phyloP scores from a whole-genome alignment of 2,797 vertebrate species.

The Phrynocephalus vlangalii region DNA sequence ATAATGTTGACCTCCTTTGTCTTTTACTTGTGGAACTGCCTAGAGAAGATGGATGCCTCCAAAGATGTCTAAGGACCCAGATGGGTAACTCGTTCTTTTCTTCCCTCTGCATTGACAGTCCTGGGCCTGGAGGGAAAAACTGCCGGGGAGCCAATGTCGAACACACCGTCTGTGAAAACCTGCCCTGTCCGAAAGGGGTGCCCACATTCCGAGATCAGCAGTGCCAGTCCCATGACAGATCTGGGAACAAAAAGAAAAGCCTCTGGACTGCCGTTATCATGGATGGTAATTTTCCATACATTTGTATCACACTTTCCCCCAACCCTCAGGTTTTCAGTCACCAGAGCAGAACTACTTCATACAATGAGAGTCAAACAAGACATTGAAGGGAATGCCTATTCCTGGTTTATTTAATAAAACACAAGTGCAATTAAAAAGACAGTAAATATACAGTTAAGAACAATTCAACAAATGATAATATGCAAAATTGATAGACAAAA shows the following conservation, averaged over 20 bases:
- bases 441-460: no score
- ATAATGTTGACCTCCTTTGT: no score
- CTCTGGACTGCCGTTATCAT: conserved; percentile 86
- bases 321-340: background rate
- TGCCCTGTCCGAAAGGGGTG: conserved; percentile 88
- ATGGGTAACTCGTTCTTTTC: background rate
- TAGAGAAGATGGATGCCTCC: background rate
- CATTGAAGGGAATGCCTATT: no score
- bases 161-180: conserved; percentile 90
- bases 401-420: no score
- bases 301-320: background rate
- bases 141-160: conserved; percentile 91
- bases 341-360: no score
- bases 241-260: conserved; percentile 85
- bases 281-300: conserved; percentile 83
- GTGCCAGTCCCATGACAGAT: conserved; percentile 89
- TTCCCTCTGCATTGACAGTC: conserved; percentile 74
- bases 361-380: no score
- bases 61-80: background rate
- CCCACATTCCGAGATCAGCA: conserved; percentile 95
- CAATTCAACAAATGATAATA: no score
- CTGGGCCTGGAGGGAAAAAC: conserved; percentile 88
- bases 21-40: background rate
- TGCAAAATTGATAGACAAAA: no score
- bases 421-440: no score